phyloP scores from a whole-genome alignment of 2,113 vertebrate genomes.

The Neopipo cinnamomea region DNA sequence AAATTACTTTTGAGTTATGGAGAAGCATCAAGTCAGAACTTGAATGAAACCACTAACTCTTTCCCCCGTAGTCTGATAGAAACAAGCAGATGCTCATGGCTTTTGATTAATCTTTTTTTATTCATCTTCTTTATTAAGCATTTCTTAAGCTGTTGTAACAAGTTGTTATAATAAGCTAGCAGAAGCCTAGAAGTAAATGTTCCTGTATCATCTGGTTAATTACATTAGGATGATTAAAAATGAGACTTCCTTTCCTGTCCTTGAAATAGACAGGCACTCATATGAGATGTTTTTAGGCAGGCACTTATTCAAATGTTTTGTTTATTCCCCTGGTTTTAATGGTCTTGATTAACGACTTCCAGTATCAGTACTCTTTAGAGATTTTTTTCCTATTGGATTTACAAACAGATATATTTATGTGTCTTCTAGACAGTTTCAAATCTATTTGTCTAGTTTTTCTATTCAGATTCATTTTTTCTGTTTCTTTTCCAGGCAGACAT shows the following conservation, averaged over 20 bases:
- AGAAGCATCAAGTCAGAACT: neutral
- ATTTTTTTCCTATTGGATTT: neutral
- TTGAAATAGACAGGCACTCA: neutral
- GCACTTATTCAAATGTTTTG: neutral
- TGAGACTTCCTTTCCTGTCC: neutral
- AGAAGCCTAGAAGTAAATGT: neutral
- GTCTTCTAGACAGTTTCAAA: neutral
- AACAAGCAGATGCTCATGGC: neutral
- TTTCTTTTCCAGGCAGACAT: neutral
- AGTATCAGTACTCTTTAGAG: neutral
- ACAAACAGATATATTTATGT: neutral
- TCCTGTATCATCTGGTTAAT: neutral
- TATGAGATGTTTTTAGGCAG: neutral
- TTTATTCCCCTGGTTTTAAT: neutral
- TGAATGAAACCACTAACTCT: neutral
- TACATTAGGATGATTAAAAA: constrained; percentile 5
- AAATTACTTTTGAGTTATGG: neutral
- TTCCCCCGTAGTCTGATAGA: neutral
- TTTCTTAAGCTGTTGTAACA: neutral
- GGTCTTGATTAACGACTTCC: neutral
- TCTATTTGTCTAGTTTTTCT: neutral
- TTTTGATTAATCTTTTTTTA: neutral
- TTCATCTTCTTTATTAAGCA: neutral
- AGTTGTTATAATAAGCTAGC: neutral
- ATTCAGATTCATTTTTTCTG: neutral